phyloP scores from a whole-genome alignment of 1,140 invertebrate genomes.

The Eumeta japonica region DNA sequence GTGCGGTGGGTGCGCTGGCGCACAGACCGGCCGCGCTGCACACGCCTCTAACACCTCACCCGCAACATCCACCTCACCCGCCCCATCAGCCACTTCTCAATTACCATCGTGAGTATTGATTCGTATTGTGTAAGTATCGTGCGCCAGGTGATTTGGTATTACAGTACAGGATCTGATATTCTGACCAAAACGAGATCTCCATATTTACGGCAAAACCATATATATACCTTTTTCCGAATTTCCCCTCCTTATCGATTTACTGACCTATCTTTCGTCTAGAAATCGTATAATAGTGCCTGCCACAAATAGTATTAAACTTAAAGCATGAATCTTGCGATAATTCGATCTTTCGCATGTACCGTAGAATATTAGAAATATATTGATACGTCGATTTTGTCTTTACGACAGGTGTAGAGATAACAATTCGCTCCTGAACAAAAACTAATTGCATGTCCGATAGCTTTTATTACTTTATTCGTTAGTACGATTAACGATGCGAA shows the following conservation, averaged over 20 bases:
- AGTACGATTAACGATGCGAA: no score
- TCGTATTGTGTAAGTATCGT: conserved; percentile 7
- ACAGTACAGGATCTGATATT: no score
- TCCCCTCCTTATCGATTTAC: no score
- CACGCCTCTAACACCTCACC: conserved; percentile 47
- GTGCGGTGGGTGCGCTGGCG: conserved; percentile 14
- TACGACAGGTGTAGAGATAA: no score
- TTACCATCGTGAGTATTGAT: conserved; percentile 13
- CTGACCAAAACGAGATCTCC: not conserved
- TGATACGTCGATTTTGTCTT: conserved; percentile 16
- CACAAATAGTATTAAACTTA: no score
- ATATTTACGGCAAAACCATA: not conserved
- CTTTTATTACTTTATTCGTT: no score
- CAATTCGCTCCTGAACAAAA: conserved; percentile 20
- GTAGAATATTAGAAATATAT: conserved; percentile 25
- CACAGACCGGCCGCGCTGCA: conserved; percentile 40
- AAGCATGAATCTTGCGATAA: no score
- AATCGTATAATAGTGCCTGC: no score
- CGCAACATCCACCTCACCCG: conserved; percentile 32
- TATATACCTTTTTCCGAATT: no score
- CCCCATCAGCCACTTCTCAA: conserved; percentile 44
- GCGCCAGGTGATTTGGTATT: conserved; percentile 7
- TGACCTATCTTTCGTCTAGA: no score
- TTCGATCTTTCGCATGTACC: conserved; percentile 37
- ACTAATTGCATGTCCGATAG: conserved; percentile 39